Percentiles rank a stretch among this genome's conserved stretches.
Conservation (phyloP, 1,140 invertebrate species). For the Drosophila paulistorum region DNA sequence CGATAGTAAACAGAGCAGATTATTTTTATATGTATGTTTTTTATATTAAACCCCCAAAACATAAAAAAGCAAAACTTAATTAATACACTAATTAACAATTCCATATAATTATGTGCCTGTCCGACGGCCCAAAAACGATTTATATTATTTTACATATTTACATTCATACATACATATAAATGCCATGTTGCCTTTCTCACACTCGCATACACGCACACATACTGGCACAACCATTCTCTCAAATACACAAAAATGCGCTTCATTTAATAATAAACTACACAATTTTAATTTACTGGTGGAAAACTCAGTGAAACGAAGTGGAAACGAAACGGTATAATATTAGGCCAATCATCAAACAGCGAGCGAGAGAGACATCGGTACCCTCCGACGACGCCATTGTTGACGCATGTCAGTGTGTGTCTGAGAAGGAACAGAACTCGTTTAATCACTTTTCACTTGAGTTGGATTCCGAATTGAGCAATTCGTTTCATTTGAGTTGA, state of each 20-base stretch:
- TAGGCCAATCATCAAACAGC: constrained; percentile 47
- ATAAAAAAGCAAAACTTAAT: constrained; percentile 61
- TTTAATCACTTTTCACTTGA: constrained; percentile 18
- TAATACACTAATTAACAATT: constrained; percentile 78
- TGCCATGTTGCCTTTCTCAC: constrained; percentile 16
- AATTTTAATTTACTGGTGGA: constrained; percentile 80
- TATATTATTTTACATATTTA: constrained; percentile 48
- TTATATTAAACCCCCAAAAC: constrained; percentile 43
- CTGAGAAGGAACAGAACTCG: constrained; percentile 32
- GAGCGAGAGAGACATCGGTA: constrained; percentile 19
- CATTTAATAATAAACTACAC: constrained; percentile 83
- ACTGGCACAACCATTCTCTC: constrained; percentile 36
- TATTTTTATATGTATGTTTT: not conserved
- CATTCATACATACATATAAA: constrained; percentile 46
- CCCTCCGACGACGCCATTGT: constrained; percentile 47
- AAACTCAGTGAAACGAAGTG: constrained; percentile 45
- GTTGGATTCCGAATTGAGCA: not conserved
- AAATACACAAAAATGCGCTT: constrained; percentile 80
- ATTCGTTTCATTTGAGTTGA: not conserved
- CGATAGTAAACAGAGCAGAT: not conserved
- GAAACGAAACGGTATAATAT: constrained; percentile 38
- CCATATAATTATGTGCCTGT: constrained; percentile 71
- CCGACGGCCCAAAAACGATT: constrained; percentile 45
- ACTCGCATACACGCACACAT: constrained; percentile 15
- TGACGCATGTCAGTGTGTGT: constrained; percentile 21